Evolutionary conservation across 2,797 vertebrate genomes (phyloP), one percentile per base, ranked within the genome.

Genomic region (Botia almorhae): DNA sequence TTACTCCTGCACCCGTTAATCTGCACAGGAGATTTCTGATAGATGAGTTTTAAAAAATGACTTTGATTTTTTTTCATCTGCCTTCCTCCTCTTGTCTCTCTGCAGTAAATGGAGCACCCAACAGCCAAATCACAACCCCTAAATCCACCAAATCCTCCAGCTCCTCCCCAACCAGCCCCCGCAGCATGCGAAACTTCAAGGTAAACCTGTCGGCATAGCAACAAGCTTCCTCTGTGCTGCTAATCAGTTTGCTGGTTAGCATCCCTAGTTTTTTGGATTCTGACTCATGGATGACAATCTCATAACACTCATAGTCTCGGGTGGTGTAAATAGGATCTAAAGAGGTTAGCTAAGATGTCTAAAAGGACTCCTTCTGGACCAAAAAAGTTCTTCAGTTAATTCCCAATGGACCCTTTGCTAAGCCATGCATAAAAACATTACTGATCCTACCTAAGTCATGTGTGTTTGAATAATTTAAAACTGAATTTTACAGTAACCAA

Each of bases 131-230:
- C 78, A 97, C 96, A 39, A 95, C 96, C 79, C 94, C 96, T 8
- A 98, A 93, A 89, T 98, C 96, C 83, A 95, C 94, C 0, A 99
- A 99, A 89, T 99, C 97, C 71, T 97, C 96, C 84, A 96, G 95
- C 70, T 96, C 96, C 17, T 99, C 97, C 51, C 97, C 97, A 79
- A 97, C 96, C 71, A 97, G 97, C 88, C 97, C 96, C 71, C 93
- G 92, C 88, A 94, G 95, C 78, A 89, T 92, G 86, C 91, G 91
- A 63, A 91, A 92, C 87, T 92, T 96, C 70, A 98, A 96, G 95
- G 98, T 98, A 92, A 85, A 17, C 58, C 21, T 10, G 26, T 78
- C 12, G 48, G 48, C 80, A 78, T 82, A 78, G 73, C 56, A 81
- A 85, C 81, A 61, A 17, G 14, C 50, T 39, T 13, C 21, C 61